Evolutionary conservation across 2,888 invertebrate genomes (phyloP), one percentile per base, ranked within the genome.

Genomic region (Leptopterna dolabrata): DNA sequence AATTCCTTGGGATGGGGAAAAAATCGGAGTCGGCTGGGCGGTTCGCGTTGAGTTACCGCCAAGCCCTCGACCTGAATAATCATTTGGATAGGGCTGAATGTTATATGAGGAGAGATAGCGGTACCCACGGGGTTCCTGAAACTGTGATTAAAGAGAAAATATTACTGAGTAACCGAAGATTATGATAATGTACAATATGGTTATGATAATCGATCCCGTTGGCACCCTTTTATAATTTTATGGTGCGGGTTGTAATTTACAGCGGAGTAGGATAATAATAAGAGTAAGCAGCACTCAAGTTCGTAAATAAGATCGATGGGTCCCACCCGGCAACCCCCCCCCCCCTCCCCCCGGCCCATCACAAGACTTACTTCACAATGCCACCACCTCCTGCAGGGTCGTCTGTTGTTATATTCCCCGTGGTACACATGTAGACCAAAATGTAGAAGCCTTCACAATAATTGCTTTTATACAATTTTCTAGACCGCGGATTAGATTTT

Each of bases 191-290:
- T 55, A 81, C 36, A 29, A 55, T 81, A 41, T 30, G 16, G 55
- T 2, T 81, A 81, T 81, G 81, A 51, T 81, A 51, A 55, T 81
- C 55, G 81, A 81, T 81, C 47, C 36, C 29, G 63, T 81, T 51
- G 81, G 55, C 55, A 81, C 81, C 63, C 81, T 27, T 55, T 55
- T 16, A 81, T 81, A 81, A 81, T 81, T 55, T 78, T 45, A 78
- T 43, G 78, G 45, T 47, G 55, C 1, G 55, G 36, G 29, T 30
- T 7, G 47, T 78, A 51, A 55, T 55, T 55, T 81, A 51, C 0
- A 19, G 81, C 16, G 16, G 16, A 29, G 45, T 45, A 24, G n/a
- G 78, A 78, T 78, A 3, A 78, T 24, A 45, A n/a, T n/a, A n/a
- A n/a, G n/a, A 1, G 78, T 78, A 78, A 45, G 78, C 24, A 78